phyloP scores from a whole-genome alignment of 2,888 invertebrate species.

The Sarcophaga caerulescens region DNA sequence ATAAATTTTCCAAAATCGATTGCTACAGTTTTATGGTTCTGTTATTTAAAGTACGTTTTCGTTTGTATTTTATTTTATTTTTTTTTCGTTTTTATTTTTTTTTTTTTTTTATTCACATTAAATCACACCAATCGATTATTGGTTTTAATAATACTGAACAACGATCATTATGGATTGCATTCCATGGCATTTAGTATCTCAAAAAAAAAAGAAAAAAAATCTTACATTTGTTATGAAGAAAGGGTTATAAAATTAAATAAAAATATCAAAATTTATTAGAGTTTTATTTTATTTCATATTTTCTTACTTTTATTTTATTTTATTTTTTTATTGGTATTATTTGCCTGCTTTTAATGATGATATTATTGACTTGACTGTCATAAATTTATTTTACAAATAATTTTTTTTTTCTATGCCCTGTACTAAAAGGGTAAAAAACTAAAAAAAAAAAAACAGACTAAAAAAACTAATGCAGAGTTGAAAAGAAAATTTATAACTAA shows the following conservation, averaged over 20 bases:
- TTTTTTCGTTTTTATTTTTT: not conserved
- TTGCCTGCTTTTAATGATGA: not conserved
- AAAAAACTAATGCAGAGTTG: constrained; percentile 26
- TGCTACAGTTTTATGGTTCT: constrained; percentile 42
- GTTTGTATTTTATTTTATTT: not conserved
- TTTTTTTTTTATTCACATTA: not conserved
- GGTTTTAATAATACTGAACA: constrained; percentile 24
- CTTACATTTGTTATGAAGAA: not conserved
- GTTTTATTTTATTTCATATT: not conserved
- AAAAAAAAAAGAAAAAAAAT: no score
- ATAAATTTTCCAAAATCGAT: constrained; percentile 42
- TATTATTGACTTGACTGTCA: not conserved
- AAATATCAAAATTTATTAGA: constrained; percentile 21
- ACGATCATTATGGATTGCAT: constrained; percentile 30
- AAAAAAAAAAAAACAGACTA: not conserved
- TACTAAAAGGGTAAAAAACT: not conserved
- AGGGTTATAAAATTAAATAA: not conserved
- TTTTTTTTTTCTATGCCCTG: not conserved
- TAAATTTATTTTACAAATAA: not conserved
- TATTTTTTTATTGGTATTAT: not conserved
- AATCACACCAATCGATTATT: constrained; percentile 55
- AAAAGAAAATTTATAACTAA: constrained; percentile 40
- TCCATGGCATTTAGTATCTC: not conserved
- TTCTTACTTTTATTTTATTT: not conserved
- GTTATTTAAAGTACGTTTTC: not conserved